Base-by-base conservation (phyloP, 2,888 invertebrate species). In the Macroteleia sp. region DNA sequence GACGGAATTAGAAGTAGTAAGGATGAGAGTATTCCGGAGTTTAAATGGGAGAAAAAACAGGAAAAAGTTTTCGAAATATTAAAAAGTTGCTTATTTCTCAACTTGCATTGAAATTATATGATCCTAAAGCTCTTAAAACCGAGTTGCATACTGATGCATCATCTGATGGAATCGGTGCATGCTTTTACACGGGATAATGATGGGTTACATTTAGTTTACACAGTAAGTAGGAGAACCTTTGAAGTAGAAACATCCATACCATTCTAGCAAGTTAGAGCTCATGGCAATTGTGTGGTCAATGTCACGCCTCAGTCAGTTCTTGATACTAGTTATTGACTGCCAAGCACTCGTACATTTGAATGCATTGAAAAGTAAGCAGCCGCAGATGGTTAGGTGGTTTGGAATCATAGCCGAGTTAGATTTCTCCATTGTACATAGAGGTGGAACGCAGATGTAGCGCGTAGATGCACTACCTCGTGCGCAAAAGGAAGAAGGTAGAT, bases 181-280 rank as follows among this genome's bases (percentile, higher is more conserved):
- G n/a, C n/a, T n/a, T n/a, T n/a, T n/a, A n/a, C n/a, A n/a, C 46
- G 46, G 9, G 56, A 52, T n/a, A 61, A 70, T n/a, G 19, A 62
- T 2, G 69, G 52, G 19, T 52, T 78, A 16, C 71, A 71, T 16
- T 32, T 78, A 9, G 64, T 64, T 6, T 74, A 74, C 5, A 84
- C 83, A 69, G 87, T 88, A 44, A 77, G 86, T 17, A 19, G 34
- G 9, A 81, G 82, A 66, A 88, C 85, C 56, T 78, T 86, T 4
- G 75, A 82, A 17, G 50, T 44, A 19, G 82, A 82, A 28, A 10
- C 48, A 30, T 28, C 54, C 4, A n/a, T 83, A 85, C 41, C 81
- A 82, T 48, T 81, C 80, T 0, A 81, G 48, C 25, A 48, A 48
- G 16, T 17, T 48, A 10, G 48, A 48, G 10, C 30, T 48, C 9